Evolutionary conservation across 2,888 invertebrate species (phyloP), one percentile per base, ranked within the genome.

Genomic region (Meiosimyza platycephala): DNA sequence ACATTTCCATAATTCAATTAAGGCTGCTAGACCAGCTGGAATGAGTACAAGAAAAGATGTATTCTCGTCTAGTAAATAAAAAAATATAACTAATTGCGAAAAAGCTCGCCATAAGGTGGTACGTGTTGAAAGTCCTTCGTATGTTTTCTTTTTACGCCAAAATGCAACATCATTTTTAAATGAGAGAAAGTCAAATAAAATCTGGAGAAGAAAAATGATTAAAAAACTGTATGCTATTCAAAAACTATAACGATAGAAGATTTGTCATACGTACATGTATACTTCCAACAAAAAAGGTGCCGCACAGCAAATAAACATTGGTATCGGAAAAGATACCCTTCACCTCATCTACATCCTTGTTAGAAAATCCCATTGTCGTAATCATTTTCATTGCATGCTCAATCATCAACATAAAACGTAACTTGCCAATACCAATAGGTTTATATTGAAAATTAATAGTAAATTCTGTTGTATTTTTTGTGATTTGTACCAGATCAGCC

Each of bases 131-230:
- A 99, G 88, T 0, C 99, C 96, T 55, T 94, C 96, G 88, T 98
- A 93, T 0, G 94, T 93, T 48, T 91, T 91, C 82, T 95, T 93
- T 22, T 91, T 90, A 72, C 93, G 92, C 99, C 99, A 99, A 86
- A 98, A 99, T 71, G 92, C 92, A 0, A 99, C 95, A 82, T 99
- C 99, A 86, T 98, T 98, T 90, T 99, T 99, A 85, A 99, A 98
- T 0, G 99, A 97, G 70, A 99, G 89, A 84, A 99, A 96, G 86
- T 99, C 99, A 84, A 99, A 96, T 55, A 99, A 88, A 75, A 99
- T 88, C 96, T 99, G 90, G 28, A 16, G 90, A 90, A 71, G 71
- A 15, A 2, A 47, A 66, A 54, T 9, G 9, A 3, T 15, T 18
- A 54, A 40, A 13, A 15, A 51, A 40, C 6, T 15, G 40, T 33